Conservation (phyloP, 1,140 invertebrate species). For the Seison nebaliae region DNA sequence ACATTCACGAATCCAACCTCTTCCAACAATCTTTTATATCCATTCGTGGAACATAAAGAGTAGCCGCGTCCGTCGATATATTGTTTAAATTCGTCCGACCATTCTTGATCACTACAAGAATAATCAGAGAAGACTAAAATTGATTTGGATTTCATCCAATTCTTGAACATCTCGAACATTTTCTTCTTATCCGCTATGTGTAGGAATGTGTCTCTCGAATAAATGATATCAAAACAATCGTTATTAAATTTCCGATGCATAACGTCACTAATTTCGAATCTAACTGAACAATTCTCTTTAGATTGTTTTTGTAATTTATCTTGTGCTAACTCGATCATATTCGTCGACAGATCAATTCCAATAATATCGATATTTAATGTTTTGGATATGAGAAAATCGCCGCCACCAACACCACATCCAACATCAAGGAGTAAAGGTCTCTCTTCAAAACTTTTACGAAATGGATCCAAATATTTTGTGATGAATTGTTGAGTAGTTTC, state of each 20-base stretch:
- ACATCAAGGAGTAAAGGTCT: slow-evolving; percentile 33
- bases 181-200: slow-evolving; percentile 35
- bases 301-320: slow-evolving; percentile 21
- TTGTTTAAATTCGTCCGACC: slow-evolving; percentile 26
- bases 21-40: slow-evolving; percentile 26
- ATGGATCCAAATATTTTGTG: too few relatives aligned
- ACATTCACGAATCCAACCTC: slow-evolving; percentile 28
- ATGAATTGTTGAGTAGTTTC: slow-evolving; percentile 33
- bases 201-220: slow-evolving; percentile 27
- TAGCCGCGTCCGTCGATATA: slow-evolving; percentile 32
- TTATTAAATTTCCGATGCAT: slow-evolving; percentile 2
- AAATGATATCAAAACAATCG: slow-evolving; percentile 8
- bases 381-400: slow-evolving; percentile 36
- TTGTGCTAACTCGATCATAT: too few relatives aligned
- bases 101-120: slow-evolving; percentile 24
- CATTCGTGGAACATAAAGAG: slow-evolving; percentile 26
- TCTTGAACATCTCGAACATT: slow-evolving; percentile 33
- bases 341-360: not conserved
- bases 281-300: slow-evolving; percentile 5
- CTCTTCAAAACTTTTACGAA: slow-evolving; percentile 27
- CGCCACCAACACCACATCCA: slow-evolving; percentile 37
- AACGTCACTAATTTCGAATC: slow-evolving; percentile 2
- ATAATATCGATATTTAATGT: slow-evolving; percentile 14
- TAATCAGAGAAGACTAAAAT: slow-evolving; percentile 33
- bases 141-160: slow-evolving; percentile 35